Evolutionary conservation across 1,140 invertebrate species (phyloP).

Genomic region (Harpegnathos saltator): DNA sequence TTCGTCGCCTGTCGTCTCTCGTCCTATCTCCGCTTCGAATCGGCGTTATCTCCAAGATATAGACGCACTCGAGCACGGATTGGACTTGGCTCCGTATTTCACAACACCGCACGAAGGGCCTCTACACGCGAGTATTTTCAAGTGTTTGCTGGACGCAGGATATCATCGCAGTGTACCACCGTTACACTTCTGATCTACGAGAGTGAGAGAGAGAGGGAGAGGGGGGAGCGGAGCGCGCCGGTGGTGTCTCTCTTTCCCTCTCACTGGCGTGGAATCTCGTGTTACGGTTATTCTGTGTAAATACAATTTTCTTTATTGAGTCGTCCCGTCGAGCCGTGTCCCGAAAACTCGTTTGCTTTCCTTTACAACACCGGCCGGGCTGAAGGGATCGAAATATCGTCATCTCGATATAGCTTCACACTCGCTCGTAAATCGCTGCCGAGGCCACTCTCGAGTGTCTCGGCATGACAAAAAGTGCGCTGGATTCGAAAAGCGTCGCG

Average conservation of each 20-base stretch:
- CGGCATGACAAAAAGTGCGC: conserved; percentile 11
- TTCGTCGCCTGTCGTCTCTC: too few relatives aligned
- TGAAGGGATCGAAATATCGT: neutral
- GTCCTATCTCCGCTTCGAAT: neutral
- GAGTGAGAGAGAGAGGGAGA: too few relatives aligned
- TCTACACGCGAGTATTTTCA: conserved; percentile 21
- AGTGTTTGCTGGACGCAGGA: conserved; percentile 26
- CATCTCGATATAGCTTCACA: neutral
- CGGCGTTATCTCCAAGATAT: conserved; percentile 71
- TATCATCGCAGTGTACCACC: conserved; percentile 14
- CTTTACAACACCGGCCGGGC: too few relatives aligned
- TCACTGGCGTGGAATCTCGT: neutral
- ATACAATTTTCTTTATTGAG: conserved; percentile 3
- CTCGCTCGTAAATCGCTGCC: neutral
- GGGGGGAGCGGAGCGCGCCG: neutral
- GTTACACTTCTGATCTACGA: conserved; percentile 1
- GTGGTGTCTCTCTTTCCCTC: conserved; percentile 5
- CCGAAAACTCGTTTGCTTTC: too few relatives aligned
- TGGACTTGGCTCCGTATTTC: conserved; percentile 59
- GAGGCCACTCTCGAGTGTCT: neutral
- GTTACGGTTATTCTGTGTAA: conserved; percentile 34
- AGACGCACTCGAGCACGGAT: conserved; percentile 61
- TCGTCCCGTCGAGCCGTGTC: neutral
- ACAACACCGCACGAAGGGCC: conserved; percentile 13
- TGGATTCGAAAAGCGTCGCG: conserved; percentile 5